A percentile compares a stretch with the other conserved stretches of the same genome.
Conservation (phyloP, 2,888 invertebrate species). For the Cephus nigrinus region DNA sequence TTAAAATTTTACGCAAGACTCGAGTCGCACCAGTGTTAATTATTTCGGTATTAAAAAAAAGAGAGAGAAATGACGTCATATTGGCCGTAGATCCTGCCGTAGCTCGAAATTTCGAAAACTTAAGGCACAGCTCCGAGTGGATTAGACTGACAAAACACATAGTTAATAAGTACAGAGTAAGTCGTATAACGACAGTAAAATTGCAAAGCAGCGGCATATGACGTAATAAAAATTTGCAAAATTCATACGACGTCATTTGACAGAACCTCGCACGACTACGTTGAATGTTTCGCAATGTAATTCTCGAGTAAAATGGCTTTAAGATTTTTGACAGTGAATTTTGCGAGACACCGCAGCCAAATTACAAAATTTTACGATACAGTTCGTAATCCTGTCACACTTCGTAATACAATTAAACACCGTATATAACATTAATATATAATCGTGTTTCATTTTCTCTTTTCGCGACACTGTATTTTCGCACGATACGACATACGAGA, state of each 20-base stretch:
- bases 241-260: background rate
- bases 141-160: background rate
- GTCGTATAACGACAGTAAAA: background rate
- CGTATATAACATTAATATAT: background rate
- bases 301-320: background rate
- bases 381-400: background rate
- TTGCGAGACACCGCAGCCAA: background rate
- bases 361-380: background rate
- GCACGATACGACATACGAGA: background rate
- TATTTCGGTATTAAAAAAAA: background rate
- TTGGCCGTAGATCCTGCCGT: background rate
- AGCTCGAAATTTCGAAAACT: background rate
- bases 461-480: background rate
- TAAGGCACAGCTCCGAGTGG: slow-evolving; percentile 1
- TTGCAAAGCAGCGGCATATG: background rate
- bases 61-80: background rate
- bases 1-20: no score
- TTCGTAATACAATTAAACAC: background rate
- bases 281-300: background rate
- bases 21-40: background rate
- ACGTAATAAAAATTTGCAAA: background rate
- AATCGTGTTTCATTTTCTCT: background rate
- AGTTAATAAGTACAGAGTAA: background rate
- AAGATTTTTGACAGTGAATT: background rate
- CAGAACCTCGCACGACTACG: background rate